Evolutionary conservation across 2,797 vertebrate genomes (phyloP).

Genomic region (Masticophis lateralis): DNA sequence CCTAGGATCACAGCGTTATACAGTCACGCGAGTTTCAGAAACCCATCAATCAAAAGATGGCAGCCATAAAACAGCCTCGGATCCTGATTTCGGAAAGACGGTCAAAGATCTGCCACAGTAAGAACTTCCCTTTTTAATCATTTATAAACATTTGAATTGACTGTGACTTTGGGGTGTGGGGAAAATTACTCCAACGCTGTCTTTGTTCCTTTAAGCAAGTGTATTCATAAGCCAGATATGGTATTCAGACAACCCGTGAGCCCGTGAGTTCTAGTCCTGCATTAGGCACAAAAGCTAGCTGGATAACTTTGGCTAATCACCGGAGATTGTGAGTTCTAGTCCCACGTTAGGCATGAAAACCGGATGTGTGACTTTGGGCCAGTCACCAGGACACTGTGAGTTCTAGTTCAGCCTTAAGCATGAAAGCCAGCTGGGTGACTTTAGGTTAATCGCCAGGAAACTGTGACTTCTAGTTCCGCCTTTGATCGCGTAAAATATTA

Average conservation of each 20-base stretch:
- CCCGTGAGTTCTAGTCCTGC: background rate
- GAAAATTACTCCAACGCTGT: background rate
- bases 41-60: constrained; percentile 84
- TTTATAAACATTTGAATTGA: background rate
- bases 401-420: background rate
- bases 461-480: background rate
- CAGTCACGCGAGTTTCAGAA: constrained; percentile 83
- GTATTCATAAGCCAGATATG: background rate
- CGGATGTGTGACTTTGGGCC: background rate
- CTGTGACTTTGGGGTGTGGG: background rate
- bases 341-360: background rate
- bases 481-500: no score
- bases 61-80: constrained; percentile 70
- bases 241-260: background rate
- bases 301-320: background rate
- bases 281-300: background rate
- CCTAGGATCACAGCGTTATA: constrained; percentile 84
- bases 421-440: background rate
- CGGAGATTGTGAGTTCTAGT: background rate
- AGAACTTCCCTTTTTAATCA: background rate
- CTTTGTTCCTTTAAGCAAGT: background rate
- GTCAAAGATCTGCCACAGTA: constrained; percentile 91
- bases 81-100: constrained; percentile 87
- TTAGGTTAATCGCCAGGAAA: background rate
- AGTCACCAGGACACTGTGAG: background rate